Evolutionary conservation across 1,140 invertebrate species (phyloP).

Genomic region (Calephelis virginiensis): DNA sequence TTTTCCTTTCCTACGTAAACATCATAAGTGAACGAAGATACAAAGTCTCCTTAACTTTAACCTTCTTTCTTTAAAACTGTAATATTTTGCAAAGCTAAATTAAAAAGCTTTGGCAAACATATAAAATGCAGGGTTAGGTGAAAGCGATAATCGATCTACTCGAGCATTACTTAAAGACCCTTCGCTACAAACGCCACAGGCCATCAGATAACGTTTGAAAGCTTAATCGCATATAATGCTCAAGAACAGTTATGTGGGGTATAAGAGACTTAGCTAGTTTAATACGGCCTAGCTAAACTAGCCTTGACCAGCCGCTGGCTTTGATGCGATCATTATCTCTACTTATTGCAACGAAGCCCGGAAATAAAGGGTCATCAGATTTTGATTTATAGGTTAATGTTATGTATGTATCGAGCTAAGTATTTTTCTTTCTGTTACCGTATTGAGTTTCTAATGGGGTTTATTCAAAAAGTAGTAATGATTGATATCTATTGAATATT

Average conservation of each 20-base stretch:
- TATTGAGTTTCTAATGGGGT: background rate
- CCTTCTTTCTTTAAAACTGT: no score
- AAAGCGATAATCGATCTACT: conserved; percentile 46
- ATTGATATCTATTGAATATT: no score
- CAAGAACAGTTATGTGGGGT: conserved; percentile 51
- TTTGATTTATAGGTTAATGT: conserved; percentile 16
- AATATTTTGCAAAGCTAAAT: background rate
- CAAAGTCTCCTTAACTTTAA: no score
- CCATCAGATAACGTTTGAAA: conserved; percentile 64
- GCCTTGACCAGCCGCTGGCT: conserved; percentile 53
- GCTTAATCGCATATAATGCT: conserved; percentile 67
- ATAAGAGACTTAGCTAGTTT: conserved; percentile 45
- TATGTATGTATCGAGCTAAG: background rate
- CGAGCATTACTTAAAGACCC: conserved; percentile 48
- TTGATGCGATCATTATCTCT: conserved; percentile 51
- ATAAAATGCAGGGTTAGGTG: conserved; percentile 3
- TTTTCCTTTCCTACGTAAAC: no score
- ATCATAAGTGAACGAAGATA: no score
- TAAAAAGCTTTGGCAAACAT: background rate
- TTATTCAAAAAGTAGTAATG: no score
- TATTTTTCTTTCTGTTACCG: background rate
- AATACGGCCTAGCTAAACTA: conserved; percentile 32
- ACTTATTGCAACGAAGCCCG: conserved; percentile 39
- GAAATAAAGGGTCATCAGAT: conserved; percentile 19
- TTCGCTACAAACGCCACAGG: conserved; percentile 55